Evolutionary conservation across 2,113 vertebrate species (phyloP), one percentile per base, ranked within the genome.

Genomic region (Herpetotheres cachinnans): DNA sequence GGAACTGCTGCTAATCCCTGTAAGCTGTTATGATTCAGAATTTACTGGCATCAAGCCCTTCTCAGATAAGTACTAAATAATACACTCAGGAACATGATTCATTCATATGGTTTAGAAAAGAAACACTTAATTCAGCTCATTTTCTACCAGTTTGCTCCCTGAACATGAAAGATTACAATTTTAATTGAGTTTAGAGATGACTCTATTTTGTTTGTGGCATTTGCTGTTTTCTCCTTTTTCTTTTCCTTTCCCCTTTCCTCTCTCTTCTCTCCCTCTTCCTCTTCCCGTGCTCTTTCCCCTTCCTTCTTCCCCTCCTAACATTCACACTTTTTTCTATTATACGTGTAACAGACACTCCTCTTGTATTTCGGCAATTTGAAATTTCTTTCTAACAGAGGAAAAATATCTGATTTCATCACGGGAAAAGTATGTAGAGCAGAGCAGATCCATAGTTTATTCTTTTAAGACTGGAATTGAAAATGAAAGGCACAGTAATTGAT

Each of bases 21-120:
- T 77, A 96, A 97, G 66, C 78, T 95, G 65, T 85, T 88, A 63
- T 76, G 89, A 94, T 94, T 97, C 93, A 93, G 54, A 89, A 69
- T 94, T 86, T 93, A 80, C 92, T 94, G 93, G 63, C 91, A 95
- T 69, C 77, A 82, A 96, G 90, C 89, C 61, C 61, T 95, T 90
- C 80, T 91, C 91, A 91, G 65, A 86, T 63, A 65, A 77, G 21
- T 93, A 62, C 78, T 95, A 82, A 96, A 95, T 97, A 96, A 97
- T 90, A 65, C 49, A 90, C 80, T 93, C 79, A 93, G 65, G 76
- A 96, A 94, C 80, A 88, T 94, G 93, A 95, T 93, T 94, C 91
- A 96, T 95, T 96, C 92, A 95, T 94, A 56, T n/a, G 36, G 62
- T 93, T 93, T 87, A 80, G 80, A 74, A 93, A 93, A 89, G 70